Evolutionary conservation across 1,140 invertebrate genomes (phyloP).

Genomic region (Drosophila novamexicana): DNA sequence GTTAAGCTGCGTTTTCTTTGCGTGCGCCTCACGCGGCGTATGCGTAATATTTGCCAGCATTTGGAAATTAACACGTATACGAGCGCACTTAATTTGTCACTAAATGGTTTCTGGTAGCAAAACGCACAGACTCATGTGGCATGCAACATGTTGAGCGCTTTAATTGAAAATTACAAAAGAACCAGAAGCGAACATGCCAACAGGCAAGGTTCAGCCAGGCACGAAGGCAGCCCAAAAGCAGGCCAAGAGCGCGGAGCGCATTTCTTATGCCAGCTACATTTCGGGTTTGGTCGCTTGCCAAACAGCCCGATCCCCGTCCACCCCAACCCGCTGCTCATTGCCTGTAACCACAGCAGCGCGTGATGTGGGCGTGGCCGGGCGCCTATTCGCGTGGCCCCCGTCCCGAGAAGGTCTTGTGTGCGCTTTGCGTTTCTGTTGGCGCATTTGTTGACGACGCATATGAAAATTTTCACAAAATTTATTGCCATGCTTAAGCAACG

Average conservation of each 20-base stretch:
- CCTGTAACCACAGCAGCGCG: conserved; percentile 63
- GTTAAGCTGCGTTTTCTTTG: conserved; percentile 50
- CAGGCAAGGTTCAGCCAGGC: conserved; percentile 1
- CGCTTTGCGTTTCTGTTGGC: conserved; percentile 43
- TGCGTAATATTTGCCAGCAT: conserved; percentile 63
- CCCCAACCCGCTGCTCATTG: conserved; percentile 23
- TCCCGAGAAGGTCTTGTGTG: conserved; percentile 23
- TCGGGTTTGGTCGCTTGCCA: conserved; percentile 8
- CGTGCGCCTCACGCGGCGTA: conserved; percentile 49
- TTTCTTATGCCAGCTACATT: conserved; percentile 41
- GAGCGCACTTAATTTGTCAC: conserved; percentile 78
- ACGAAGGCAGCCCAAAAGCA: not conserved
- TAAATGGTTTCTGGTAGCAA: conserved; percentile 56
- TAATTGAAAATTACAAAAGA: conserved; percentile 80
- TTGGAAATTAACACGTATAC: conserved; percentile 78
- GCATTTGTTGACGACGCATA: conserved; percentile 66
- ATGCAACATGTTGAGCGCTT: conserved; percentile 78
- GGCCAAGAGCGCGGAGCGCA: conserved; percentile 13
- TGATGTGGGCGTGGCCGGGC: conserved; percentile 34
- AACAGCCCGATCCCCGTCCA: not conserved
- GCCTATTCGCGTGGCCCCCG: conserved; percentile 34
- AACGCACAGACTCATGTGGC: conserved; percentile 47
- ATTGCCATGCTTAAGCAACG: conserved; percentile 78
- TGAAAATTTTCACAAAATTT: conserved; percentile 77
- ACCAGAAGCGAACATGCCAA: conserved; percentile 51